These are phyloP conservation scores for Anguilla marmorata DNA, from an alignment of 2,797 vertebrate genomes.

Conservation along the genomic window DNA sequence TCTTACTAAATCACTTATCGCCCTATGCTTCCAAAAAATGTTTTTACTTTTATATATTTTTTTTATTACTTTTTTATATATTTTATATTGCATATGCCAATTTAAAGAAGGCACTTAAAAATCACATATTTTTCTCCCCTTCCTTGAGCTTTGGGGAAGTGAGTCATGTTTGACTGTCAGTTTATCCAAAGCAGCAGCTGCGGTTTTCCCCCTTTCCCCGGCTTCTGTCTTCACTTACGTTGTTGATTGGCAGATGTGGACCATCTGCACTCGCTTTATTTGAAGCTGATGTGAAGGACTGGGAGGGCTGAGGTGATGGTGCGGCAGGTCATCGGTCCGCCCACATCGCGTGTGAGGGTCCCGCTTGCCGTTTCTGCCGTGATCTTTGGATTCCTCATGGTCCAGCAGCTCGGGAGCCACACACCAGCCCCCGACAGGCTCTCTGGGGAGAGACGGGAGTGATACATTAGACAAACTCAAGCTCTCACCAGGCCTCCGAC, in stretches of 20 bases:
- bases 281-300: neutral
- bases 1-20: neutral
- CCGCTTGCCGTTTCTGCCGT: constrained; percentile 8
- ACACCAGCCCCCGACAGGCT: neutral
- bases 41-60: no score
- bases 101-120: no score
- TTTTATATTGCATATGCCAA: no score
- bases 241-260: neutral
- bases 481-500: constrained; percentile 28
- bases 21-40: neutral
- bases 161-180: neutral
- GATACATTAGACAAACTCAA: constrained; percentile 37
- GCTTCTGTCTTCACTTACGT: neutral
- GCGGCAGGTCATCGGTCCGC: neutral
- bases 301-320: neutral
- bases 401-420: constrained; percentile 33
- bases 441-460: constrained; percentile 30
- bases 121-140: no score
- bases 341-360: neutral
- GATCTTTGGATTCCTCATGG: constrained; percentile 41
- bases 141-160: no score
- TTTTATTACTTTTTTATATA: no score
- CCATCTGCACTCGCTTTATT: neutral
- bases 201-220: no score
- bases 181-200: neutral